Evolutionary conservation across 2,888 invertebrate species (phyloP).

Genomic region (Pherbina coryleti): DNA sequence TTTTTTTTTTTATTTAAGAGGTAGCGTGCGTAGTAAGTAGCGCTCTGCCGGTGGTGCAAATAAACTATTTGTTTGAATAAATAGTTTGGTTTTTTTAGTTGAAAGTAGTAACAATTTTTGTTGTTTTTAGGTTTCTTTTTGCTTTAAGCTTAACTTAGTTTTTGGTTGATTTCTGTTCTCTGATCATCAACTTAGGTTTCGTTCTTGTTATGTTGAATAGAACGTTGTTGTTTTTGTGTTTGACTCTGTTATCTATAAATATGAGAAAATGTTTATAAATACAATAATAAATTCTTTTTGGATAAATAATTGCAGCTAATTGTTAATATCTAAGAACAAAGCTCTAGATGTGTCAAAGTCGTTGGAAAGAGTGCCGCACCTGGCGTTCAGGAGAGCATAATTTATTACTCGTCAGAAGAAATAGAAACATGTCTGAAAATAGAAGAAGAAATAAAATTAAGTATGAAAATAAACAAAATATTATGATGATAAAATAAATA

Average conservation of each 20-base stretch:
- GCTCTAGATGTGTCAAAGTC: conserved; percentile 48
- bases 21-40: neutral
- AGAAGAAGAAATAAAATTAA: conserved; percentile 41
- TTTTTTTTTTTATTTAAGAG: neutral
- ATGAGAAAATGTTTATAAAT: conserved; percentile 13
- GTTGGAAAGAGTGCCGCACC: conserved; percentile 55
- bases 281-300: conserved; percentile 32
- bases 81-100: neutral
- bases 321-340: conserved; percentile 9
- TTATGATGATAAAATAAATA: too few relatives aligned
- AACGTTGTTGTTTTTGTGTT: conserved; percentile 53
- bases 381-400: conserved; percentile 67
- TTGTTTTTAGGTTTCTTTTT: conserved; percentile 28
- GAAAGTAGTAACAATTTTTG: neutral
- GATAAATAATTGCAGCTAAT: conserved; percentile 12
- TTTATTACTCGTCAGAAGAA: conserved; percentile 62
- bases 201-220: conserved; percentile 67
- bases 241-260: conserved; percentile 59
- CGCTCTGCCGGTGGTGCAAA: conserved; percentile 13
- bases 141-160: conserved; percentile 35
- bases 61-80: neutral
- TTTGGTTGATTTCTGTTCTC: conserved; percentile 24
- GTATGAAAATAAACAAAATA: too few relatives aligned
- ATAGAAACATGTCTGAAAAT: conserved; percentile 67
- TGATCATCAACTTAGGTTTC: conserved; percentile 6